Conservation (phyloP, 2,113 vertebrate genomes). For the Boulengeromyrus knoepffleri region DNA sequence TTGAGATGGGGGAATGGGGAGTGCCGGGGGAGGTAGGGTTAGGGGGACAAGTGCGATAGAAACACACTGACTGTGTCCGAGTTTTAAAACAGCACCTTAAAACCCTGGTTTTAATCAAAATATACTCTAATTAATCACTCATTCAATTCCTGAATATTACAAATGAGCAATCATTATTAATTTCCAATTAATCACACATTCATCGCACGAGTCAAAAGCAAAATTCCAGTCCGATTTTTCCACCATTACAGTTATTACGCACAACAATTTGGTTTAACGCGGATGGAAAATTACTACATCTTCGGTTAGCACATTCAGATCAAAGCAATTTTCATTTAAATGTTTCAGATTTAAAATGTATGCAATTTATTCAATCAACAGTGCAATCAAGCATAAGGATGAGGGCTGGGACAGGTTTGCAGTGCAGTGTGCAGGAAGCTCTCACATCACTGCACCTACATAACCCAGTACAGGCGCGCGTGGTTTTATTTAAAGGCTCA, state of each 20-base stretch:
- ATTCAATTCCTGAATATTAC: neutral
- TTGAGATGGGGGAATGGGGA: no score
- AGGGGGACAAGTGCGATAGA: neutral
- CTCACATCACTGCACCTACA: neutral
- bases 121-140: neutral
- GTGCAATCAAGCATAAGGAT: neutral
- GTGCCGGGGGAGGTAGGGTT: no score
- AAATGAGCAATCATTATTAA: neutral
- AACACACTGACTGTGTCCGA: neutral
- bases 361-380: neutral
- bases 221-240: neutral
- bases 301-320: neutral
- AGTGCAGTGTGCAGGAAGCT: neutral
- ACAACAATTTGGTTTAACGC: neutral
- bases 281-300: neutral
- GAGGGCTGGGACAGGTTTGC: neutral
- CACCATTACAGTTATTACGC: neutral
- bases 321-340: slow-evolving; percentile 4
- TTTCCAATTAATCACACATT: neutral
- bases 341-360: slow-evolving; percentile 3
- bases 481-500: neutral
- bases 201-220: neutral
- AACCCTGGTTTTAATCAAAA: neutral
- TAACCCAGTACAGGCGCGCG: neutral
- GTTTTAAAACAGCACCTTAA: neutral